phyloP scores from a whole-genome alignment of 2,888 invertebrate species.

The Cerastis rubricosa region DNA sequence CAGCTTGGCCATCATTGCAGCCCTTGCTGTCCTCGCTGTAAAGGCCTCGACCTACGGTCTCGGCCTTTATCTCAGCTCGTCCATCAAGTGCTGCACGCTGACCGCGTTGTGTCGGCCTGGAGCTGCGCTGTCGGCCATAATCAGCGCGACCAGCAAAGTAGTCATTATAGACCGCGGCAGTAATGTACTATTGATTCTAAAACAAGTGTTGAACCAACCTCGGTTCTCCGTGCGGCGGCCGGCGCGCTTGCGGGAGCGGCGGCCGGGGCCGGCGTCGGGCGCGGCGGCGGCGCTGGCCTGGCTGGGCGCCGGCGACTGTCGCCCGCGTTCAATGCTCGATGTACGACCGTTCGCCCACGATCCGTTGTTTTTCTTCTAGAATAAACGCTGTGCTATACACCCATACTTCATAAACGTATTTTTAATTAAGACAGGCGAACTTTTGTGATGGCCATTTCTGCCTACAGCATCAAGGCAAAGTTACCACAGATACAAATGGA shows the following conservation, averaged over 20 bases:
- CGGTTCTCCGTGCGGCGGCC: constrained; percentile 54
- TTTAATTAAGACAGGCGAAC: not conserved
- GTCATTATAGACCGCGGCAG: too few relatives aligned
- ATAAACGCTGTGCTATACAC: constrained; percentile 37
- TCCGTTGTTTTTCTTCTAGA: constrained; percentile 80
- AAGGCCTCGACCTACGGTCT: too few relatives aligned
- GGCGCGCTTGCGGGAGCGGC: constrained; percentile 72
- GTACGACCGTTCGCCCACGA: constrained; percentile 79
- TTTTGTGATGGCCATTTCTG: not conserved
- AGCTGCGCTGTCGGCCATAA: too few relatives aligned
- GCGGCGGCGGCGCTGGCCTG: constrained; percentile 57
- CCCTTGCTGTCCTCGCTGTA: too few relatives aligned
- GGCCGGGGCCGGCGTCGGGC: constrained; percentile 61
- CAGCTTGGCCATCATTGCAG: too few relatives aligned
- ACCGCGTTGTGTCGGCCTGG: too few relatives aligned
- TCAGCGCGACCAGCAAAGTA: too few relatives aligned
- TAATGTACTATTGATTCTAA: too few relatives aligned
- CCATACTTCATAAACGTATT: not conserved
- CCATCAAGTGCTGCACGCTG: too few relatives aligned
- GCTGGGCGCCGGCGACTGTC: constrained; percentile 77
- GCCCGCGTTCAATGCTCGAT: constrained; percentile 80
- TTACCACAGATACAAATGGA: not conserved
- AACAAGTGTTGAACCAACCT: constrained; percentile 27
- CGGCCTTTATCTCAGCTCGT: too few relatives aligned
- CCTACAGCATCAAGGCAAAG: not conserved